Evolutionary conservation across 2,888 invertebrate species (phyloP), one percentile per base, ranked within the genome.

Genomic region (Hoplodrina blanda): DNA sequence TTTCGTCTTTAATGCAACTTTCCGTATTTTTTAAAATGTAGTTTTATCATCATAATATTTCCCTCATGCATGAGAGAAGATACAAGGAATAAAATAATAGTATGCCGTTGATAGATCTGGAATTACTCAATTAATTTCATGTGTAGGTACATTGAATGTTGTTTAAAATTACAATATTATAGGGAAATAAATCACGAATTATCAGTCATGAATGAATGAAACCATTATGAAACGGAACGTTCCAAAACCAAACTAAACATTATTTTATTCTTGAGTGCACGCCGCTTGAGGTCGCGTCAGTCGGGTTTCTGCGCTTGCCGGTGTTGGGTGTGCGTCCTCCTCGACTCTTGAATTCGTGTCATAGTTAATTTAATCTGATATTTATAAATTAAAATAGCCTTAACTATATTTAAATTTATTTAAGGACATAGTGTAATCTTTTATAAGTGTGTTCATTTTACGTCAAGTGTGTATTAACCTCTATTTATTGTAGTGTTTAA

Each of bases 261-360:
- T 79, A 91, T 91, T 91, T 92, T 46, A 46, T 17, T 46, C 17
- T 46, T 91, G 85, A 89, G 84, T 77, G 80, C 72, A 80, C 82
- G 73, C 88, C 91, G 90, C 89, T 76, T 89, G 93, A 91, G 88
- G 91, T 89, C 89, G 90, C 90, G 78, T 73, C 87, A 96, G 96
- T 96, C 95, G 95, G 95, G 95, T 96, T 96, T 95, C 92, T 93
- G 92, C 93, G 93, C 91, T 95, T 89, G 92, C 87, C 88, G 91
- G 92, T 89, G 87, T 84, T 72, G 89, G 92, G 90, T 92, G 94
- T 92, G 85, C 86, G 90, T 90, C 83, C 84, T 83, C 88, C 88
- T 92, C 90, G 91, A 89, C 92, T 93, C 91, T 87, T 87, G 61
- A 83, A 88, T 89, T 93, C 94, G 94, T 94, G 91, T 91, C 88